These are phyloP conservation scores for Bruchidius siliquastri DNA, from an alignment of 2,888 invertebrate genomes.

Conservation along the genomic window DNA sequence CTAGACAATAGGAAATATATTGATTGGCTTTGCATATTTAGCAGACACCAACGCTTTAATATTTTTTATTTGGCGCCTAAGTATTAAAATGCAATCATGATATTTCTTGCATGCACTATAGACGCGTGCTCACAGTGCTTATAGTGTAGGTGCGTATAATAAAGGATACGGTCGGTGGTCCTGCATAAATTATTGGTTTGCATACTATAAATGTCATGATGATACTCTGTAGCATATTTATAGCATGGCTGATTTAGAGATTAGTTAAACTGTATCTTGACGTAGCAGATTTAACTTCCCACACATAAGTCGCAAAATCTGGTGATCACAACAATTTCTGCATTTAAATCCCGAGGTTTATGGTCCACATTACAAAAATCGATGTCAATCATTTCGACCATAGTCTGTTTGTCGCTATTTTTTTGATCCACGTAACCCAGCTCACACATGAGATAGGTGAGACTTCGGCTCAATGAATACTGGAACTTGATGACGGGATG, in stretches of 20 bases:
- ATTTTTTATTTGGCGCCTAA: not conserved
- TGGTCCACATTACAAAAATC: too few relatives aligned
- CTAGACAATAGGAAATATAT: not conserved
- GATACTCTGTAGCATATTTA: not conserved
- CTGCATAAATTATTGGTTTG: not conserved
- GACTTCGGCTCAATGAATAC: too few relatives aligned
- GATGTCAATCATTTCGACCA: too few relatives aligned
- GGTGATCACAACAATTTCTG: too few relatives aligned
- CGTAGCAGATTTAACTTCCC: too few relatives aligned
- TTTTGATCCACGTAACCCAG: too few relatives aligned
- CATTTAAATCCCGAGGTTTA: too few relatives aligned
- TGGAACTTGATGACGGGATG: too few relatives aligned
- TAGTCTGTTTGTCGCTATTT: too few relatives aligned
- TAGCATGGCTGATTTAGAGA: not conserved
- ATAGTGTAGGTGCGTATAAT: not conserved
- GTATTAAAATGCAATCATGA: not conserved
- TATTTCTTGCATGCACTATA: not conserved
- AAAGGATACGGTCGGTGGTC: not conserved
- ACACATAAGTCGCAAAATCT: too few relatives aligned
- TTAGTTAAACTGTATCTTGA: too few relatives aligned
- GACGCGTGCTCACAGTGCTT: not conserved
- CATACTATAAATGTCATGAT: not conserved
- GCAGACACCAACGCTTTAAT: not conserved
- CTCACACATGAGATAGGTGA: too few relatives aligned
- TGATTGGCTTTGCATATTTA: not conserved